Evolutionary conservation across 2,113 vertebrate species (phyloP).

Genomic region (Pelmatolapia mariae): DNA sequence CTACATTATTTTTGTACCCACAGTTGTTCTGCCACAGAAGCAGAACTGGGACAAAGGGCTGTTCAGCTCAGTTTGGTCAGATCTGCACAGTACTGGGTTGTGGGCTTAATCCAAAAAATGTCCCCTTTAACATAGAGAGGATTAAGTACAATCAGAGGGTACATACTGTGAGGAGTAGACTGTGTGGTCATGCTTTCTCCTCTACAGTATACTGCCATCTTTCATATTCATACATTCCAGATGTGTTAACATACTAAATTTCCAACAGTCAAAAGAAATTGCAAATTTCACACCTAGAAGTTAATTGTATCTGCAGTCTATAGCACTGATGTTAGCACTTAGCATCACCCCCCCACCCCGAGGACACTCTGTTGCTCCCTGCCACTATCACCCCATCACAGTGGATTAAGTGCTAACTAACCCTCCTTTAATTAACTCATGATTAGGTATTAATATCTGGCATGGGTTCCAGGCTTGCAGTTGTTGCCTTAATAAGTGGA

Average conservation of each 20-base stretch:
- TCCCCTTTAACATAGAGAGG: neutral
- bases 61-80: neutral
- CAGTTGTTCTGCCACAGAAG: neutral
- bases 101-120: neutral
- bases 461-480: conserved; percentile 55
- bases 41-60: neutral
- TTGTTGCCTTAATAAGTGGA: conserved; percentile 74
- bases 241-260: conserved; percentile 20
- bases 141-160: neutral
- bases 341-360: conserved; percentile 3
- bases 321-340: conserved; percentile 11
- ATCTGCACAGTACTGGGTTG: neutral
- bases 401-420: conserved; percentile 64
- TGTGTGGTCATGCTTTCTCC: neutral
- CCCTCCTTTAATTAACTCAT: conserved; percentile 70
- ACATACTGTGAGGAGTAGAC: neutral
- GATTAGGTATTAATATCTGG: conserved; percentile 73
- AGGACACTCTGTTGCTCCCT: conserved; percentile 41
- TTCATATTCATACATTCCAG: neutral
- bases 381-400: conserved; percentile 48
- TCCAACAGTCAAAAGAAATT: neutral
- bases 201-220: neutral
- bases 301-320: conserved; percentile 43
- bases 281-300: conserved; percentile 8
- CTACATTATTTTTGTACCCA: neutral